These are phyloP conservation scores for Beris chalybata DNA, from an alignment of 2,888 invertebrate species.

Conservation along the genomic window DNA sequence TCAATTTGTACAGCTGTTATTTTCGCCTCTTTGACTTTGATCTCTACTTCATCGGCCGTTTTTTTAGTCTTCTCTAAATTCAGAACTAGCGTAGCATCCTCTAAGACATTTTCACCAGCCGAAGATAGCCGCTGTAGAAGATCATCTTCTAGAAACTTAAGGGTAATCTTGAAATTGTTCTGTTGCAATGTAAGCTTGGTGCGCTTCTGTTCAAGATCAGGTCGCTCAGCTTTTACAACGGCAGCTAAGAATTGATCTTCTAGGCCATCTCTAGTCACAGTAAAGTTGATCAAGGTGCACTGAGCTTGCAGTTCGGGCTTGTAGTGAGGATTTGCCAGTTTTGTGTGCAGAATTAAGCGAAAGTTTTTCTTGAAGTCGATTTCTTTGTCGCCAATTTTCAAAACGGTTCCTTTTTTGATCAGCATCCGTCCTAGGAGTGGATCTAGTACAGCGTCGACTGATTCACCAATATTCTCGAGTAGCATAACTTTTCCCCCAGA, in stretches of 20 bases:
- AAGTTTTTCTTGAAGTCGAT: conserved; percentile 84
- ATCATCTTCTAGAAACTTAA: conserved; percentile 91
- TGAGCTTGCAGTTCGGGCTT: conserved; percentile 97
- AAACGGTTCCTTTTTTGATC: conserved; percentile 80
- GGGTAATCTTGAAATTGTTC: conserved; percentile 90
- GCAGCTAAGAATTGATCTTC: conserved; percentile 93
- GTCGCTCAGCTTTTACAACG: conserved; percentile 90
- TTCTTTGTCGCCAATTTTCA: conserved; percentile 90
- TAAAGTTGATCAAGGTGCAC: conserved; percentile 93
- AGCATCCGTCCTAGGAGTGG: conserved; percentile 84
- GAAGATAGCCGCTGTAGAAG: conserved; percentile 82
- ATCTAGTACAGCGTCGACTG: conserved; percentile 87
- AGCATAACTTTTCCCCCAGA: conserved; percentile 75
- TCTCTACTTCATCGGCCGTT: conserved; percentile 87
- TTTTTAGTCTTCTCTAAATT: conserved; percentile 92
- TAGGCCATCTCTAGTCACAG: conserved; percentile 89
- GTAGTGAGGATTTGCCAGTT: conserved; percentile 93
- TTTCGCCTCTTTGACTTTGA: conserved; percentile 85
- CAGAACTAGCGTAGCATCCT: conserved; percentile 85
- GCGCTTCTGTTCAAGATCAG: conserved; percentile 83
- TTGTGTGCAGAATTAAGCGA: conserved; percentile 85
- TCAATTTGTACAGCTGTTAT: conserved; percentile 85
- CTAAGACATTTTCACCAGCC: conserved; percentile 89
- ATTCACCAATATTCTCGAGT: conserved; percentile 88
- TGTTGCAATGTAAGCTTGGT: conserved; percentile 86